Conservation (phyloP, 1,140 invertebrate genomes). For the Leucophenga varia region DNA sequence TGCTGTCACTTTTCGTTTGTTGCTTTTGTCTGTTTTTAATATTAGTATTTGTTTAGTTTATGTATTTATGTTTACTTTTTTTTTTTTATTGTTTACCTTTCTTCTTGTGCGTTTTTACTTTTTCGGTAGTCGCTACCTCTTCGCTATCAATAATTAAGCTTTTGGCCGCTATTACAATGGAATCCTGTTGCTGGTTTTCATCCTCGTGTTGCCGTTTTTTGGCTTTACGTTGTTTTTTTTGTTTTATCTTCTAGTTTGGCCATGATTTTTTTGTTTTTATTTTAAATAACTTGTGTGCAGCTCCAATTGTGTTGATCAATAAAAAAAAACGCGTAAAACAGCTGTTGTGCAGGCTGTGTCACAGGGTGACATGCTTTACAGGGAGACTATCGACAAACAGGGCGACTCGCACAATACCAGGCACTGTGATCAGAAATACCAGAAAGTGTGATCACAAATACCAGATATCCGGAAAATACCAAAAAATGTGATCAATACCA, state of each 20-base stretch:
- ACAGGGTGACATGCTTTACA: too few relatives aligned
- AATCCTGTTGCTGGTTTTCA: slow-evolving; percentile 1
- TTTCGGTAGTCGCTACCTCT: too few relatives aligned
- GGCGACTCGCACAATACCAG: too few relatives aligned
- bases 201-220: slow-evolving; percentile 42
- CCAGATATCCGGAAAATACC: too few relatives aligned
- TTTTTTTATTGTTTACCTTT: neutral
- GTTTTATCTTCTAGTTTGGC: slow-evolving; percentile 32
- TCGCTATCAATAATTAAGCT: slow-evolving; percentile 35
- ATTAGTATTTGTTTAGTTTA: neutral
- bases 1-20: slow-evolving; percentile 25
- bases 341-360: too few relatives aligned
- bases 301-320: too few relatives aligned
- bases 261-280: slow-evolving; percentile 18
- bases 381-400: too few relatives aligned
- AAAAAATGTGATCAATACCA: too few relatives aligned
- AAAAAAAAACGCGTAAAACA: too few relatives aligned
- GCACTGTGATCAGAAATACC: too few relatives aligned
- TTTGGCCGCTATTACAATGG: slow-evolving; percentile 41
- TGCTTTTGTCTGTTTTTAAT: slow-evolving; percentile 10
- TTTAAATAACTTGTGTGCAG: too few relatives aligned
- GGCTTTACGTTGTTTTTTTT: slow-evolving; percentile 31
- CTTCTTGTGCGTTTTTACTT: slow-evolving; percentile 8
- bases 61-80: neutral
- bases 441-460: too few relatives aligned